phyloP scores from a whole-genome alignment of 2,797 vertebrate genomes.

The Poecilia gillii region DNA sequence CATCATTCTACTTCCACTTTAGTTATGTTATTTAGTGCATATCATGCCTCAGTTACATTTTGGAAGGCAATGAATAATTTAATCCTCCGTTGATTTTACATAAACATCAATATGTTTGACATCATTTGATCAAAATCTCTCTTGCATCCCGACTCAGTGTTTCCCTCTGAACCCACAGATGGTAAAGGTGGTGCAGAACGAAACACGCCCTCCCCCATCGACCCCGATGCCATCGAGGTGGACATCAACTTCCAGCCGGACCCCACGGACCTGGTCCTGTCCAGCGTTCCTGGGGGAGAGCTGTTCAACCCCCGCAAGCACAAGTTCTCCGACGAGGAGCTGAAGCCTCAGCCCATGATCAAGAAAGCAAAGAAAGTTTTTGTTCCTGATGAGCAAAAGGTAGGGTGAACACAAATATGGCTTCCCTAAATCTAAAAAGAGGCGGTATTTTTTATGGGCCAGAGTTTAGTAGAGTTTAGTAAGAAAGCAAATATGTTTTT shows the following conservation, averaged over 20 bases:
- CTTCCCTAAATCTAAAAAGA: background rate
- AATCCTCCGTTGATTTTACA: background rate
- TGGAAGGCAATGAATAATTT: background rate
- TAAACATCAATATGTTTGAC: background rate
- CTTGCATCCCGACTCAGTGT: background rate
- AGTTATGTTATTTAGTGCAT: background rate
- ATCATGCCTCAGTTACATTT: background rate
- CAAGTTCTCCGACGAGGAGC: slow-evolving; percentile 94
- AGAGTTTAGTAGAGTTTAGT: background rate
- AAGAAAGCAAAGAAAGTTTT: slow-evolving; percentile 98
- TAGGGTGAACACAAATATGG: slow-evolving; percentile 51
- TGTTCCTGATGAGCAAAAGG: slow-evolving; percentile 95
- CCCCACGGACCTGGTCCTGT: slow-evolving; percentile 94
- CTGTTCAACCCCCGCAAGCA: slow-evolving; percentile 97
- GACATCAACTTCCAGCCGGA: slow-evolving; percentile 95
- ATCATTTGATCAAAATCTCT: background rate
- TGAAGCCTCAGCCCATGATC: slow-evolving; percentile 98
- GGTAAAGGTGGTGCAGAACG: slow-evolving; percentile 39
- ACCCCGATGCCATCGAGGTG: slow-evolving; percentile 92
- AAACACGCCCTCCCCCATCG: slow-evolving; percentile 72
- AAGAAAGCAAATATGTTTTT: background rate
- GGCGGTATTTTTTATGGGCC: background rate
- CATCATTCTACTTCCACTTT: background rate
- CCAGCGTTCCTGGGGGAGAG: slow-evolving; percentile 94
- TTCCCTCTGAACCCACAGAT: background rate